A percentile compares a stretch with the other conserved stretches of the same genome.
phyloP scores from a whole-genome alignment of 2,113 vertebrate species.

The Ranitomeya imitator region DNA sequence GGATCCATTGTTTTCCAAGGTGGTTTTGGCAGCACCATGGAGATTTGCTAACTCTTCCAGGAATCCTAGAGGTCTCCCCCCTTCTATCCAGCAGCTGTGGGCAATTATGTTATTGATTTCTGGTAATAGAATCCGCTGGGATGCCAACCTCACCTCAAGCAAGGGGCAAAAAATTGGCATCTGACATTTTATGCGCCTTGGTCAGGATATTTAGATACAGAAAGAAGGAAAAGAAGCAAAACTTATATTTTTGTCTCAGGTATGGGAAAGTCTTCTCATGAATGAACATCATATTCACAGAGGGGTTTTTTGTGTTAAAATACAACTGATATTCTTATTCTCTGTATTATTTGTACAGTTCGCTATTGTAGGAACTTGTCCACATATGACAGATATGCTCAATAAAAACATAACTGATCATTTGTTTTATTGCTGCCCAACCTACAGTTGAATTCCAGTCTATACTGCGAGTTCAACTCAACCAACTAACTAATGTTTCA shows the following conservation, averaged over 20 bases:
- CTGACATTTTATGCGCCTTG: no score
- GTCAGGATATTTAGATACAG: not conserved
- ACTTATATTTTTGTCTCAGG: not conserved
- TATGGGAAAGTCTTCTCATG: not conserved
- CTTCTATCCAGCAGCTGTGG: no score
- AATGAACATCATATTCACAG: not conserved
- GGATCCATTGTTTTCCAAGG: no score
- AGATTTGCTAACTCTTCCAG: no score
- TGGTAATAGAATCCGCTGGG: no score
- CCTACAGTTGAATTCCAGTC: slow-evolving; percentile 4
- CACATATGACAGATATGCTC: slow-evolving; percentile 33
- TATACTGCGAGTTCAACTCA: not conserved
- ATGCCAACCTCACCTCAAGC: no score
- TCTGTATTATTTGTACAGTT: not conserved
- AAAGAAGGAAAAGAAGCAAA: not conserved
- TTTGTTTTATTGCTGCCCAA: not conserved
- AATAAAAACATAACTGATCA: slow-evolving; percentile 28
- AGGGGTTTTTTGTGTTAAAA: not conserved
- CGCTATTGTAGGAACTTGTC: not conserved
- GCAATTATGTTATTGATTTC: no score
- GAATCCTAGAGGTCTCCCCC: no score
- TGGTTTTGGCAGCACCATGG: no score
- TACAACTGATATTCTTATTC: not conserved
- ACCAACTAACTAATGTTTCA: slow-evolving; percentile 11
- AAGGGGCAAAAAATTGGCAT: no score